phyloP scores from a whole-genome alignment of 2,888 invertebrate species.

The Desoria tigrina region DNA sequence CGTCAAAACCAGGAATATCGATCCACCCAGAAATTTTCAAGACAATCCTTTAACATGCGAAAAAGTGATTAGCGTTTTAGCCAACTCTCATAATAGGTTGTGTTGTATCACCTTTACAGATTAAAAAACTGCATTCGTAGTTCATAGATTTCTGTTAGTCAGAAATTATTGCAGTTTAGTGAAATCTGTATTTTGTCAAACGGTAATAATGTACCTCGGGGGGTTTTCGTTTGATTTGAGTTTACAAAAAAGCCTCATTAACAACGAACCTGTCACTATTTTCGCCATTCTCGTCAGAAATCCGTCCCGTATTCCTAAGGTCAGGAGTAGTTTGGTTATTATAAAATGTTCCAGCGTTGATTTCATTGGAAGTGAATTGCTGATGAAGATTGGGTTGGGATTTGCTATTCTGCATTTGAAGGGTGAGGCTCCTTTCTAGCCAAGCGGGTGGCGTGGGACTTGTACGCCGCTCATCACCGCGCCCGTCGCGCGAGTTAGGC shows the following conservation, averaged over 20 bases:
- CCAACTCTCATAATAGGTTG: too few species aligned
- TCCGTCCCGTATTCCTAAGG: constrained; percentile 26
- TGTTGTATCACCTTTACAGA: too few species aligned
- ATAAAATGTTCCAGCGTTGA: too few species aligned
- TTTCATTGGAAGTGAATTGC: too few species aligned
- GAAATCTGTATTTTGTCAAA: too few species aligned
- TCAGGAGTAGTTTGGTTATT: constrained; percentile 41
- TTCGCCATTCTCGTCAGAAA: constrained; percentile 1
- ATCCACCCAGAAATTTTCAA: background rate
- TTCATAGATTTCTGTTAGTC: too few species aligned
- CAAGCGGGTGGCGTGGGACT: constrained; percentile 59
- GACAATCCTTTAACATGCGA: constrained; percentile 7
- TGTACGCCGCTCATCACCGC: constrained; percentile 1
- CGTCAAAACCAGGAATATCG: too few species aligned
- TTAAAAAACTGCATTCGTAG: too few species aligned
- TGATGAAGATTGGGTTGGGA: constrained; percentile 41
- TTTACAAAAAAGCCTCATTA: too few species aligned
- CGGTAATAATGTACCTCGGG: too few species aligned
- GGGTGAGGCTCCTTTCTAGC: constrained; percentile 61
- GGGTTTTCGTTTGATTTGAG: too few species aligned
- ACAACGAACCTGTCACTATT: background rate
- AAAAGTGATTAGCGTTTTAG: constrained; percentile 16
- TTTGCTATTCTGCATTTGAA: constrained; percentile 41
- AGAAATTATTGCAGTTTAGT: too few species aligned
- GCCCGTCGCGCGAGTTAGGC: constrained; percentile 39